Conservation (phyloP, 2,113 vertebrate genomes). For the Alligator sinensis region DNA sequence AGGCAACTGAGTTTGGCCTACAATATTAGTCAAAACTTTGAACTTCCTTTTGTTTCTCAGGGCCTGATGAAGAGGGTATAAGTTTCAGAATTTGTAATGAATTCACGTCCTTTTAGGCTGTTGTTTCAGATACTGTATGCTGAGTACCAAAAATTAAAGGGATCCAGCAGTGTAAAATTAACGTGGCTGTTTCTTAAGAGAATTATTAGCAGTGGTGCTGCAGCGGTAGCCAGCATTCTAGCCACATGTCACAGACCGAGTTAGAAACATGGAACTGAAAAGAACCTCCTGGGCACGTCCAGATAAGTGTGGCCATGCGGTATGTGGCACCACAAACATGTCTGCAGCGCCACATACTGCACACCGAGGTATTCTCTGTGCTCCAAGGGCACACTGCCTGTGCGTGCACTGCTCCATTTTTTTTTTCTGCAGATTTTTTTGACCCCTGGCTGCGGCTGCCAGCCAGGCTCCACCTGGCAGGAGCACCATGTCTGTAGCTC, state of each 20-base stretch:
- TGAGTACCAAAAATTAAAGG: rapidly evolving
- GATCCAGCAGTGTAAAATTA: neutral
- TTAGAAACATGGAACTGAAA: rapidly evolving
- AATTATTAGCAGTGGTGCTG: neutral
- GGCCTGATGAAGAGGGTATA: neutral
- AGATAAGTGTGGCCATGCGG: too few species aligned
- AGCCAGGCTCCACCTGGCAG: too few species aligned
- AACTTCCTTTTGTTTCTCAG: neutral
- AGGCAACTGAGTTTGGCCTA: rapidly evolving
- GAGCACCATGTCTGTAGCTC: too few species aligned
- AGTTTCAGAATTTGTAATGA: neutral
- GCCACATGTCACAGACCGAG: neutral
- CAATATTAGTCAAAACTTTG: neutral
- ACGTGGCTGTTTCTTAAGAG: neutral
- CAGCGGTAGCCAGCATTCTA: neutral
- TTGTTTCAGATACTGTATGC: neutral
- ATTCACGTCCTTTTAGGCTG: neutral
- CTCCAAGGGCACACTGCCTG: neutral
- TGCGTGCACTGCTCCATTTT: rapidly evolving
- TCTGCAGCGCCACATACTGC: too few species aligned
- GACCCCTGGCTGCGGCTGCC: too few species aligned
- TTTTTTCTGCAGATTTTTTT: too few species aligned
- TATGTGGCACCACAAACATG: too few species aligned
- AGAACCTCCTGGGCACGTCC: neutral
- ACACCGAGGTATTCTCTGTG: neutral